phyloP scores from a whole-genome alignment of 1,140 invertebrate genomes.

The Lasaia peninsularis region DNA sequence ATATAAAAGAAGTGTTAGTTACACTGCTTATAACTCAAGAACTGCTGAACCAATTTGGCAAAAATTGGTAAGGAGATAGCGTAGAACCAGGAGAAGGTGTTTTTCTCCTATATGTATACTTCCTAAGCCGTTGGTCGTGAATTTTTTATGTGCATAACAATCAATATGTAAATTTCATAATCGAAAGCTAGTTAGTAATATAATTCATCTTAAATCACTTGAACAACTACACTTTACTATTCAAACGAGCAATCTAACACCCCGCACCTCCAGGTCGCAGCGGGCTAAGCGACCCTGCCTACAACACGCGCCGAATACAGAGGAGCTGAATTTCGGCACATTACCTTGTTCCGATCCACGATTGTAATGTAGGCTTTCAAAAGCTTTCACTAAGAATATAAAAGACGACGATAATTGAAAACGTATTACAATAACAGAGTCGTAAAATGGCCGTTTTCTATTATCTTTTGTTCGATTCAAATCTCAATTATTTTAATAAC shows the following conservation, averaged over 20 bases:
- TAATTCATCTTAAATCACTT: not conserved
- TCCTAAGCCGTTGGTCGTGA: no score
- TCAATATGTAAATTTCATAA: no score
- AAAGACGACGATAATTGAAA: conserved; percentile 21
- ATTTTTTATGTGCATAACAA: no score
- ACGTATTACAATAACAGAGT: conserved; percentile 20
- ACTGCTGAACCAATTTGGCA: no score
- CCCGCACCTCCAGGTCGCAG: not conserved
- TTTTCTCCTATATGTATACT: no score
- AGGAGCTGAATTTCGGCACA: conserved; percentile 4
- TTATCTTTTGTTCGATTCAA: not conserved
- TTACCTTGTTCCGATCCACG: conserved; percentile 13
- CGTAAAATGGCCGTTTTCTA: not conserved
- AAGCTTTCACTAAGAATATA: conserved; percentile 17
- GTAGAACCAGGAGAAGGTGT: no score
- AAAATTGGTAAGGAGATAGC: no score
- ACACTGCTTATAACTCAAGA: no score
- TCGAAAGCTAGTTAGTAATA: not conserved
- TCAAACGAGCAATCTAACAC: conserved; percentile 3
- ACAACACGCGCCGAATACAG: conserved; percentile 20
- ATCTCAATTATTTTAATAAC: not conserved
- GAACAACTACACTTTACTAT: not conserved
- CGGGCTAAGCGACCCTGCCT: conserved; percentile 9
- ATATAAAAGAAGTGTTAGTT: no score
- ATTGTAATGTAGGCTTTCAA: conserved; percentile 1